phyloP scores from a whole-genome alignment of 30 jellyfish, hydroid and myxozoan genomes.

The Cassiopea xamachana region DNA sequence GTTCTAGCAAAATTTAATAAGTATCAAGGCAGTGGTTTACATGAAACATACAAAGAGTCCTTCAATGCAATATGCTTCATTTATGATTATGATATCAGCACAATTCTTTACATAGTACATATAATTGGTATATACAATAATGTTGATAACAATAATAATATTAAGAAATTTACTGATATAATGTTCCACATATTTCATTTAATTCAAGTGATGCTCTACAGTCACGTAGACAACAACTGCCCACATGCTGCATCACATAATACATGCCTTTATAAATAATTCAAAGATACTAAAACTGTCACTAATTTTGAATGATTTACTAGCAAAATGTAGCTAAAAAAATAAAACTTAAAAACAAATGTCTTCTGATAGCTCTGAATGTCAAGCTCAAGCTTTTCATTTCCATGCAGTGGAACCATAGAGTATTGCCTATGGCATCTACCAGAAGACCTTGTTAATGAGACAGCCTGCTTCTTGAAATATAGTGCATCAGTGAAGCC shows the following conservation, averaged over 20 bases:
- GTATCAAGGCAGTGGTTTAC: too few relatives aligned
- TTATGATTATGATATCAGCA: neutral
- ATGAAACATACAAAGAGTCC: too few relatives aligned
- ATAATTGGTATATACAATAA: slow-evolving; percentile 25
- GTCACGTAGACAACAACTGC: neutral
- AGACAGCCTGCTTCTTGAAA: too few relatives aligned
- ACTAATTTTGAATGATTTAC: neutral
- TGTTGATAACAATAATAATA: neutral
- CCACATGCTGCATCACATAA: neutral
- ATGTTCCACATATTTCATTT: neutral
- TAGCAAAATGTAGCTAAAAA: neutral
- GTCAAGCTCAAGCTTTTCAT: neutral
- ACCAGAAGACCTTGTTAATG: too few relatives aligned
- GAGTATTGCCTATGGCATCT: too few relatives aligned
- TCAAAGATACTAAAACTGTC: neutral
- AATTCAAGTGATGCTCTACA: neutral
- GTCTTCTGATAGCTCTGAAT: neutral
- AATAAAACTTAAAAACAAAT: neutral
- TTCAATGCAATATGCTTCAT: neutral
- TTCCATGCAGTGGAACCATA: too few relatives aligned
- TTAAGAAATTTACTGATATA: neutral
- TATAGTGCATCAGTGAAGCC: too few relatives aligned
- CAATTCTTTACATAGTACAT: slow-evolving; percentile 18
- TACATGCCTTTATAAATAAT: neutral
- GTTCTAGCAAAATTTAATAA: too few relatives aligned